Evolutionary conservation across 2,888 invertebrate genomes (phyloP), one percentile per base, ranked within the genome.

Genomic region (Megalurothrips usitatus): DNA sequence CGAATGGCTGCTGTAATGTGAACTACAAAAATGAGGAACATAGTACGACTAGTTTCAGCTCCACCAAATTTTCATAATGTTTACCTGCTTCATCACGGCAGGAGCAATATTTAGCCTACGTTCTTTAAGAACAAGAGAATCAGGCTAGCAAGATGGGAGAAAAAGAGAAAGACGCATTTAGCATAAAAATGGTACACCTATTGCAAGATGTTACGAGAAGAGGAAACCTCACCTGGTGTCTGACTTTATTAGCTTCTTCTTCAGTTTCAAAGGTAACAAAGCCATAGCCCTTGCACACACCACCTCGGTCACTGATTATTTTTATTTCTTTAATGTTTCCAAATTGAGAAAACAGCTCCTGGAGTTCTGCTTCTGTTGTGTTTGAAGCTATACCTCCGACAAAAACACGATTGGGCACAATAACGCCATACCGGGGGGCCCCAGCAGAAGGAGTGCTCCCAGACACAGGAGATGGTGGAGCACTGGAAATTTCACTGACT

Each of bases 341-440:
- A 85, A 95, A 95, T 80, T 93, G 92, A 83, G 96, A 95, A 88
- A 98, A 98, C 84, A 97, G 92, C 87, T 95, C 94, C 88, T 95
- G 93, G 84, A 98, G 89, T 86, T 98, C 98, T 81, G 93, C 93
- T 88, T 97, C 98, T 80, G 96, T 96, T 79, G 97, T 97, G 86
- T 94, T 96, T 85, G 96, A 92, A 81, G 97, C 94, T 86, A 98
- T 97, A 43, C 98, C 98, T 82, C 98, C 98, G 80, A 98, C 98
- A 88, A 98, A 98, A 86, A 98, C 95, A 85, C 98, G 90, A 88
- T 97, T 97, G 82, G 97, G 97, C 85, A 98, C 96, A 11, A 75
- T 26, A 83, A 97, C 82, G 43, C 88, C 91, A 85, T 88, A 89
- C 85, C 89, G 90, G 2, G 89, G 89, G 23, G 58, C 17, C 58